These are phyloP conservation scores for Meriones unguiculatus DNA, from an alignment of 2,113 vertebrate genomes.

Conservation along the genomic window DNA sequence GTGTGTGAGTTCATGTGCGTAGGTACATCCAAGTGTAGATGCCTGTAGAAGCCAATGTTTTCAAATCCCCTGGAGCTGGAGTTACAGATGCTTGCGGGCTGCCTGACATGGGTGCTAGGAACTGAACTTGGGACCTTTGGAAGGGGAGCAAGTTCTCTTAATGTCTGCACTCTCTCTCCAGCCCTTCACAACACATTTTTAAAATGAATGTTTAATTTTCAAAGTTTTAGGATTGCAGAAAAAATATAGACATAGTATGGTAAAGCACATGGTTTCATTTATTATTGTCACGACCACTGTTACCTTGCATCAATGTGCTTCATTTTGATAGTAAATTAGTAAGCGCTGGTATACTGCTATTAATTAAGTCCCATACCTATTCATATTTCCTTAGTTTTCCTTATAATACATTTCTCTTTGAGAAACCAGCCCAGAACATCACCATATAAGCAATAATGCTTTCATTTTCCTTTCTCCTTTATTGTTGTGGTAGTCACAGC, in stretches of 20 bases:
- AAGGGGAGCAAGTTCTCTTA: background rate
- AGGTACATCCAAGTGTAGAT: background rate
- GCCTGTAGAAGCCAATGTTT: background rate
- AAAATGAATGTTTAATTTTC: background rate
- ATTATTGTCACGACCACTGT: constrained; percentile 2
- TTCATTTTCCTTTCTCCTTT: constrained; percentile 20
- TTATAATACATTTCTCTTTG: background rate
- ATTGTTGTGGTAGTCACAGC: background rate
- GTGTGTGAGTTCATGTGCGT: background rate
- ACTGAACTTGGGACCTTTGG: background rate
- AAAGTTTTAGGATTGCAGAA: constrained; percentile 32
- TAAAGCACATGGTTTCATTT: background rate
- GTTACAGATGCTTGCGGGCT: background rate
- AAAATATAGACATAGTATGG: background rate
- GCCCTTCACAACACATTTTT: background rate
- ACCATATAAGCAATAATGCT: background rate
- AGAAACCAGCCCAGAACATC: background rate
- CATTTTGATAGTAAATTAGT: background rate
- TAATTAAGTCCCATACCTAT: background rate
- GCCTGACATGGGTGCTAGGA: background rate
- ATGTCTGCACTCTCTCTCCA: background rate
- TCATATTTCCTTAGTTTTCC: constrained; percentile 36
- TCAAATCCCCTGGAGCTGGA: background rate
- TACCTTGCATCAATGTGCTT: background rate
- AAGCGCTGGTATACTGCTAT: background rate